Evolutionary conservation across 2,113 vertebrate species (phyloP).

Genomic region (Dryoscopus gambensis): DNA sequence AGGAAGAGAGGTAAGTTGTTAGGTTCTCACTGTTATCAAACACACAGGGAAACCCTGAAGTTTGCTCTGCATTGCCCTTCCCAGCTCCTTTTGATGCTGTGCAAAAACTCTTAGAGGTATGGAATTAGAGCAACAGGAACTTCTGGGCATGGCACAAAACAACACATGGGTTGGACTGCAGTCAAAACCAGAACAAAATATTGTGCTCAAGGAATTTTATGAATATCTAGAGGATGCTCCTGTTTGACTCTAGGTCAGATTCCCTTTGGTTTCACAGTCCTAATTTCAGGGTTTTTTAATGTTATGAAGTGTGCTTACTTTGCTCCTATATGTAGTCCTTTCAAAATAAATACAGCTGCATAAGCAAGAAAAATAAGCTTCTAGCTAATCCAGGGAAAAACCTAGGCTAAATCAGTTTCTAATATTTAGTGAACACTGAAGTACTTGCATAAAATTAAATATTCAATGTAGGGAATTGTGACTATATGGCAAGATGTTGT

Average conservation of each 20-base stretch:
- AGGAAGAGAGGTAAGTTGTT: background rate
- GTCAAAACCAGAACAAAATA: background rate
- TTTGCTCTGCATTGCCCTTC: background rate
- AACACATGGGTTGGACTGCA: background rate
- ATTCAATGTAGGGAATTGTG: slow-evolving; percentile 16
- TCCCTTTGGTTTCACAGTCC: background rate
- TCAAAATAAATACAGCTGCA: background rate
- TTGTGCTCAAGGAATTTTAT: background rate
- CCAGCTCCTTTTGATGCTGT: background rate
- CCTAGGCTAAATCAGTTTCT: slow-evolving; percentile 44
- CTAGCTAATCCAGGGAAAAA: slow-evolving; percentile 22
- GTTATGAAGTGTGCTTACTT: background rate
- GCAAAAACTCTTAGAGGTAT: background rate
- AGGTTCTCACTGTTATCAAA: background rate
- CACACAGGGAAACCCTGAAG: background rate
- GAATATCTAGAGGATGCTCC: background rate
- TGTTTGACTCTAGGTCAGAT: background rate
- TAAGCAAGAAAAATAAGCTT: background rate
- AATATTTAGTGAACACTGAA: slow-evolving; percentile 43
- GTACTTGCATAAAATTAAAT: slow-evolving; percentile 49
- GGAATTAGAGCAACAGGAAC: background rate
- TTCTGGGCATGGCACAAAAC: background rate
- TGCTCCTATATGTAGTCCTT: background rate
- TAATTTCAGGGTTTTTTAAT: background rate
- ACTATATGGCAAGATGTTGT: background rate